Base-by-base conservation (phyloP, 1,140 invertebrate genomes). In the Condylostylus longicornis region DNA sequence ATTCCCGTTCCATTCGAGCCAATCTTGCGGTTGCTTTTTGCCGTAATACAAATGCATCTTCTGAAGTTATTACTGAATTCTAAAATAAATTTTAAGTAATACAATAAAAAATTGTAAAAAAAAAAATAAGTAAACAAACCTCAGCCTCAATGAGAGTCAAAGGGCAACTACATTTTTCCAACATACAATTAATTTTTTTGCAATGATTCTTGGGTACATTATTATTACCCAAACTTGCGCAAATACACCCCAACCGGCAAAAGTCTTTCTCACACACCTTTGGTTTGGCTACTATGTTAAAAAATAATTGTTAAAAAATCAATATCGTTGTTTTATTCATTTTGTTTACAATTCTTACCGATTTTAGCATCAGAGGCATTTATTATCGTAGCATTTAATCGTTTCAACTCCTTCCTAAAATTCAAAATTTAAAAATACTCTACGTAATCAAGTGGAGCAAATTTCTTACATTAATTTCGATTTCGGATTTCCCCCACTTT, bases 311-410 rank as follows among this genome's bases (percentile, higher is more conserved):
- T n/a, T n/a, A n/a, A n/a, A n/a, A n/a, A n/a, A n/a, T n/a, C n/a
- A n/a, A n/a, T n/a, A n/a, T n/a, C n/a, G n/a, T n/a, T n/a, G n/a
- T n/a, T n/a, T n/a, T n/a, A n/a, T n/a, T n/a, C n/a, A n/a, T n/a
- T n/a, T n/a, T n/a, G n/a, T n/a, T n/a, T n/a, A n/a, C n/a, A n/a
- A n/a, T n/a, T n/a, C n/a, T n/a, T n/a, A n/a, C n/a, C n/a, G n/a
- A n/a, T n/a, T n/a, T n/a, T n/a, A n/a, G n/a, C n/a, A n/a, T n/a
- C n/a, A n/a, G n/a, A 5, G 1, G 54, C 48, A 30, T 60, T 53
- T 17, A 60, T 58, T 5, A 60, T 54, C 4, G 54, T 60, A 9
- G 57, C 57, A 44, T 60, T 60, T n/a, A 60, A 47, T 5, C 54
- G 49, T 2, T 46, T 41, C 10, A 60, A 35, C 36, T 60, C 57